Base-by-base conservation (phyloP, 2,888 invertebrate species). In the Apodemia duryi region DNA sequence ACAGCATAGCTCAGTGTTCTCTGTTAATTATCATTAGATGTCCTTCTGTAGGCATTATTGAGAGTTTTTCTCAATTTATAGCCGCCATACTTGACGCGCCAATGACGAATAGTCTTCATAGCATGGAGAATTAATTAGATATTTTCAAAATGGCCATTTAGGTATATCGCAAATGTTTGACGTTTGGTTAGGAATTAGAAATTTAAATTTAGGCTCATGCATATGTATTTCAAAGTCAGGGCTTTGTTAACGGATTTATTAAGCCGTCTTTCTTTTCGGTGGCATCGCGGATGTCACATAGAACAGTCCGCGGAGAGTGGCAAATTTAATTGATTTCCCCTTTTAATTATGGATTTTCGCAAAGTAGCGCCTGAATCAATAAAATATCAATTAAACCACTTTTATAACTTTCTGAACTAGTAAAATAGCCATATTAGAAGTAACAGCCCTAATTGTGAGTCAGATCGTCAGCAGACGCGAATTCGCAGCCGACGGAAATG, bases 11-110 rank as follows among this genome's bases (percentile, higher is more conserved):
- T 77, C 81, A 85, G 83, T 84, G 84, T 82, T 82, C 79, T 75
- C 77, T 75, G 76, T 79, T 84, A 84, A 88, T 87, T 86, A 87
- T 81, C 82, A 80, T 84, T 85, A 86, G 82, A 84, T 82, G 79
- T 78, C 84, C 84, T 82, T 86, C 77, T 77, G 73, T 60, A 74
- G 57, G 57, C 29, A 57, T 57, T 57, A 57, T 57, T 57, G 29
- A 78, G 71, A 68, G 66, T 69, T 69, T 71, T 74, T 64, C 52
- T 62, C 9, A 62, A 77, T 78, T 72, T 71, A 66, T 63, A 72
- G 67, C 73, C 70, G 60, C 69, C 74, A 77, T 78, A 75, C 71
- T 69, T 70, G 54, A 60, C 72, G 69, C 67, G 71, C 66, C 67
- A 64, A 49, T 49, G 49, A 49, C n/a, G 49, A 49, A 49, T 49